Percentiles rank a stretch among this genome's conserved stretches.
phyloP scores from a whole-genome alignment of 2,888 invertebrate genomes.

The Abscondita cerata region DNA sequence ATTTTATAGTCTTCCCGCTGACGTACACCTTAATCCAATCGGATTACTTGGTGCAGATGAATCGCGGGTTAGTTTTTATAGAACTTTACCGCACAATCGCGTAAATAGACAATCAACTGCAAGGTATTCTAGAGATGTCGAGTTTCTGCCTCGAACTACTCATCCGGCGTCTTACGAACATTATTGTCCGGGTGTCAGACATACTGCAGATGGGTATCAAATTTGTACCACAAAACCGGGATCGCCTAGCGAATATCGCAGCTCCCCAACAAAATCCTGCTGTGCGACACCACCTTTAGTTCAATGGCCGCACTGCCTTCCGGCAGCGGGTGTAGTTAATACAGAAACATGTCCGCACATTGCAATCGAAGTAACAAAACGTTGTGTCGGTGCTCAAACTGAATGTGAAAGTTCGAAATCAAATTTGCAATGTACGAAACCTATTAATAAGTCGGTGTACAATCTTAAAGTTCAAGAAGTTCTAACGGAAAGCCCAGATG shows the following conservation, averaged over 20 bases:
- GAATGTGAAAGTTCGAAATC: slow-evolving; percentile 46
- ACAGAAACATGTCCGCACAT: slow-evolving; percentile 44
- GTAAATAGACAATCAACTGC: slow-evolving; percentile 60
- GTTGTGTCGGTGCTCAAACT: slow-evolving; percentile 68
- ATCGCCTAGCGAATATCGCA: slow-evolving; percentile 56
- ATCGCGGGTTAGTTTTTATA: slow-evolving; percentile 72
- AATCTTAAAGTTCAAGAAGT: slow-evolving; percentile 49
- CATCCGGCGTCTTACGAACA: slow-evolving; percentile 62
- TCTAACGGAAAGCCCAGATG: slow-evolving; percentile 84
- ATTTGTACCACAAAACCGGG: slow-evolving; percentile 39
- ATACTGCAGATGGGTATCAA: slow-evolving; percentile 83
- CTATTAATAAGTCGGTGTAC: slow-evolving; percentile 38
- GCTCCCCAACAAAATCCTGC: slow-evolving; percentile 68
- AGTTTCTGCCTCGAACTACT: slow-evolving; percentile 64
- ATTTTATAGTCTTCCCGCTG: slow-evolving; percentile 72
- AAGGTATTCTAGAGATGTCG: slow-evolving; percentile 70
- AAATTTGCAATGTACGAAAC: slow-evolving; percentile 28
- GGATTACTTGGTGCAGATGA: slow-evolving; percentile 78
- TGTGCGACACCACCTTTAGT: slow-evolving; percentile 49
- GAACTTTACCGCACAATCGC: slow-evolving; percentile 79
- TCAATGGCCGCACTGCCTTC: slow-evolving; percentile 64
- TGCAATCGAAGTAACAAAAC: slow-evolving; percentile 58
- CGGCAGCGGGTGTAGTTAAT: slow-evolving; percentile 47
- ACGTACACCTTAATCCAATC: slow-evolving; percentile 78
- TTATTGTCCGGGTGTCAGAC: slow-evolving; percentile 69